Evolutionary conservation across 2,113 vertebrate genomes (phyloP), one percentile per base, ranked within the genome.

Genomic region (Corythornis vintsioides): DNA sequence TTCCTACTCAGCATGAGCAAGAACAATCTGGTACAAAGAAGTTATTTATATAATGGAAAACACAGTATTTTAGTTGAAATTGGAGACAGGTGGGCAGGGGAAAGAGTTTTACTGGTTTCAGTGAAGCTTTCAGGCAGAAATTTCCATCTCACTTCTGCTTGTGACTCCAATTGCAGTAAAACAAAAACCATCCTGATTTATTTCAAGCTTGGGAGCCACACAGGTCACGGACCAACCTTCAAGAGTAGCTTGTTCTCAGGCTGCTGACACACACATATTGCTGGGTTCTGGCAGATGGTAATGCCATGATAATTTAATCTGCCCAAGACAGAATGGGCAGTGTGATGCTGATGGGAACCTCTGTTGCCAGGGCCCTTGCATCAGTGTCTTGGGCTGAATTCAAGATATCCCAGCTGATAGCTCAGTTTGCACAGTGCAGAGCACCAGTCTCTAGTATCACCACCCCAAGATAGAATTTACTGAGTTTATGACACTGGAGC

Each of bases 1-100:
- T 48, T 83, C 66, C 63, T 65, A 73, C 59, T 76, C 78, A 91
- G 93, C 78, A 73, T 70, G 75, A 79, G 31, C 10, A 80, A 83
- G 88, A 88, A 35, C 12, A 88, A 67, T 60, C 14, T 6, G 1
- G 35, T 56, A 53, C 8, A 84, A 89, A 87, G 15, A 59, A 5
- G 1, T 71, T 28, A 79, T 85, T 91, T 61, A 70, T 88, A 31
- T 28, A 42, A 71, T 4, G 3, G 15, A 72, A 94, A 74, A 85
- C 9, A 91, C 71, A 8, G 13, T 47, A 61, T 15, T 72, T 72
- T 8, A 7, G 48, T 67, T 75, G 45, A 84, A 92, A 85, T 20
- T 35, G 7, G 48, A 83, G 45, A 24, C 8, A 45, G 21, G 47
- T 52, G 53, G 18, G 38, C 2, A 92, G 55, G 38, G 29, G 7